A percentile compares a stretch with the other conserved stretches of the same genome.
phyloP scores from a whole-genome alignment of 2,113 vertebrate species.

The Fulmarus glacialis region DNA sequence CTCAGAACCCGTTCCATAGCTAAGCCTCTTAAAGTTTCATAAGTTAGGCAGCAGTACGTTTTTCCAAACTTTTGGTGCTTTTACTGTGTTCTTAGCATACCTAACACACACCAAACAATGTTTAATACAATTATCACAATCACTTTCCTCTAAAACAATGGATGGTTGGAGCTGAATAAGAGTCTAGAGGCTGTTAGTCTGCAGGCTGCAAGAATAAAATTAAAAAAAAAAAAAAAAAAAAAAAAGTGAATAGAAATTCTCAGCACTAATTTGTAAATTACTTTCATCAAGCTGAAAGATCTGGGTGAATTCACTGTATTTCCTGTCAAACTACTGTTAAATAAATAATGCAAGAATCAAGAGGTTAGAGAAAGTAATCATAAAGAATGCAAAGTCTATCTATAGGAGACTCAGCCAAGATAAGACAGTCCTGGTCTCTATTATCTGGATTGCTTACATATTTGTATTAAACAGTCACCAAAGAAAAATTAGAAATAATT shows the following conservation, averaged over 20 bases:
- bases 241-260: background rate
- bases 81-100: background rate
- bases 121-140: background rate
- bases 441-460: background rate
- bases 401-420: background rate
- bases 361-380: background rate
- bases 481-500: background rate
- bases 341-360: background rate
- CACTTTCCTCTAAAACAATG: background rate
- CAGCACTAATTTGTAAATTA: background rate
- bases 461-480: background rate
- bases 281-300: background rate
- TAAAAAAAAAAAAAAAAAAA: background rate
- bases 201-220: background rate
- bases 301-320: background rate
- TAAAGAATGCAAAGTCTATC: background rate
- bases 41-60: background rate
- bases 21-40: background rate
- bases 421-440: background rate
- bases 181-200: background rate
- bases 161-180: background rate
- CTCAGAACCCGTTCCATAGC: background rate
- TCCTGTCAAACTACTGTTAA: background rate
- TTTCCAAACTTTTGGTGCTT: background rate
- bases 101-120: background rate